Base-by-base conservation (phyloP, 2,888 invertebrate species). In the Acanthosoma haemorrhoidale region DNA sequence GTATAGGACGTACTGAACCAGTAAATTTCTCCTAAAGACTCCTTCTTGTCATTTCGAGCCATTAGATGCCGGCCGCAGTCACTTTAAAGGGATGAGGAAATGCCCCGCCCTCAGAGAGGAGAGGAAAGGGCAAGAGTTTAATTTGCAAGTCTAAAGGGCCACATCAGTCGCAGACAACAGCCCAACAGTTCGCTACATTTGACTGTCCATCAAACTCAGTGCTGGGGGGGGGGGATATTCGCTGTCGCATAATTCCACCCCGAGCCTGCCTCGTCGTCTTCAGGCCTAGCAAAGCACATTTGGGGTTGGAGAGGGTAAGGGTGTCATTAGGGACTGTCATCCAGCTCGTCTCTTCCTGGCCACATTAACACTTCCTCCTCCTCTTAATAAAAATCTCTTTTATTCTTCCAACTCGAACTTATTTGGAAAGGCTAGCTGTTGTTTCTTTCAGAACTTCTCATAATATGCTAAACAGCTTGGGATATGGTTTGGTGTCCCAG, bases 71-170 rank as follows among this genome's bases (percentile, higher is more conserved):
- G 51, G 21, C 51, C 51, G 51, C 51, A 51, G 51, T 51, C 51
- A 51, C 51, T 51, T 51, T 25, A 51, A 51, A 21, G 51, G 51
- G 25, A 51, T 25, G 25, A 51, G 51, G 29, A 51, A 51, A 51
- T 51, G 51, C 25, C 21, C 25, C 51, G 13, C 51, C 21, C 21
- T 8, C 39, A n/a, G 1, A n/a, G n/a, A n/a, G n/a, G 13, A 51
- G 51, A 25, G 51, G 51, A 51, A 51, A 51, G 51, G 51, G 51
- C 51, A 51, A 51, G 51, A 51, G 51, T 51, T 51, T 51, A 51
- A 51, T 51, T 51, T 51, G 51, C 51, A 51, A 51, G 51, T 51
- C 51, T 51, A 51, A 51, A 51, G 51, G 51, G 25, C 51, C 29
- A 51, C 51, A 51, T 51, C 51, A 51, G 51, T 25, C 25, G 25